phyloP scores from a whole-genome alignment of 2,888 invertebrate species.

The Schrankia costaestrigalis region DNA sequence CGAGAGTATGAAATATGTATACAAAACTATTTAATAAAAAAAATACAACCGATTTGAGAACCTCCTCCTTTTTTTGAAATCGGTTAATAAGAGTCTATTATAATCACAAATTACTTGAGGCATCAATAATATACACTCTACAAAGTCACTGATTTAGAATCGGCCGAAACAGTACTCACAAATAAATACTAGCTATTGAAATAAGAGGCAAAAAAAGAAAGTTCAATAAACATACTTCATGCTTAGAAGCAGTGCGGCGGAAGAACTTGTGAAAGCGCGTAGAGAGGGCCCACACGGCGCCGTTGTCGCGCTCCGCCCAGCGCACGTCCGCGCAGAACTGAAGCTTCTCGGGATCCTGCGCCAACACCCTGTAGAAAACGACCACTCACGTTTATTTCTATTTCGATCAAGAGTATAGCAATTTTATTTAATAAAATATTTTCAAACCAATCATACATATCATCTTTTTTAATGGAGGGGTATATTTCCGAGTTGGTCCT shows the following conservation, averaged over 20 bases:
- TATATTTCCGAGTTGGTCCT: no score
- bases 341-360: constrained; percentile 85
- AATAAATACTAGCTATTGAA: not conserved
- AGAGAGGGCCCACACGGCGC: constrained; percentile 86
- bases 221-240: constrained; percentile 71
- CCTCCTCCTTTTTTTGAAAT: no score
- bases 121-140: no score
- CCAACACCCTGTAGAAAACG: constrained; percentile 80
- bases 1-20: no score
- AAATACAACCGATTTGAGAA: no score
- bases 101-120: no score
- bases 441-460: no score
- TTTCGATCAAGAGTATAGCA: not conserved
- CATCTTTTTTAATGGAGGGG: no score
- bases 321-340: constrained; percentile 90
- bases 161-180: no score
- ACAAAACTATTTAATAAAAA: no score
- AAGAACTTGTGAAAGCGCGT: constrained; percentile 91
- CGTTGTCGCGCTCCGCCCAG: constrained; percentile 84
- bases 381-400: not conserved
- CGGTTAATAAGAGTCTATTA: no score
- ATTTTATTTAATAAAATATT: not conserved
- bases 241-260: constrained; percentile 82
- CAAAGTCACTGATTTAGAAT: no score
- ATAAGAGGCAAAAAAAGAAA: not conserved